phyloP scores from a whole-genome alignment of 92 coral and sea anemone species.

The Zoanthus sansibaricus region DNA sequence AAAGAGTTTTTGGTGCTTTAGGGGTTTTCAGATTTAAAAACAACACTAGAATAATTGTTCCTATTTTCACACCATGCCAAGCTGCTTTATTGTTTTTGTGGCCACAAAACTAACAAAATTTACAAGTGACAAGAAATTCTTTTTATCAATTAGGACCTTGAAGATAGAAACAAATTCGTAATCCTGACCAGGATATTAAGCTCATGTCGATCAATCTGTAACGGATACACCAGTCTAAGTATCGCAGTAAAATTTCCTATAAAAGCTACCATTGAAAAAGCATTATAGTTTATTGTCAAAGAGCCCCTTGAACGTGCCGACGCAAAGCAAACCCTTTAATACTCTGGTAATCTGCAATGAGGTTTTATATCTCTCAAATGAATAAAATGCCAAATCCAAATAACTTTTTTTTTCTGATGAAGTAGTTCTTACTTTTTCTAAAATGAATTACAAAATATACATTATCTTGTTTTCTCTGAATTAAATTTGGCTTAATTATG shows the following conservation, averaged over 20 bases:
- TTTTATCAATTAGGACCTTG: slow-evolving; percentile 17
- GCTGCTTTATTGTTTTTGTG: slow-evolving; percentile 22
- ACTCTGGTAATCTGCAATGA: not conserved
- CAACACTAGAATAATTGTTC: not conserved
- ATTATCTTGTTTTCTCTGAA: slow-evolving; percentile 7
- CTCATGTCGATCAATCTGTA: slow-evolving; percentile 25
- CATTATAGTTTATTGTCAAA: not conserved
- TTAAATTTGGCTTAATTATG: slow-evolving; percentile 4
- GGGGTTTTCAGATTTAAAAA: slow-evolving; percentile 10
- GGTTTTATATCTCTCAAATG: not conserved
- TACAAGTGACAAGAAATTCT: slow-evolving; percentile 15
- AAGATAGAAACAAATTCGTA: slow-evolving; percentile 13
- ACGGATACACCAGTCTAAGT: slow-evolving; percentile 25
- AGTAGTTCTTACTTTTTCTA: not conserved
- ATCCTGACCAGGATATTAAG: slow-evolving; percentile 10
- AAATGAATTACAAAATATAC: slow-evolving; percentile 2
- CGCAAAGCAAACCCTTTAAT: not conserved
- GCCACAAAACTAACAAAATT: slow-evolving; percentile 27
- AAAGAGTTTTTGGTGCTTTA: not conserved
- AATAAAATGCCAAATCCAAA: not conserved
- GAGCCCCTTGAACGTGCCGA: slow-evolving; percentile 17
- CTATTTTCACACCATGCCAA: slow-evolving; percentile 21
- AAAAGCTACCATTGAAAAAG: not conserved
- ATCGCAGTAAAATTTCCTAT: not conserved
- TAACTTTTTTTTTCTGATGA: not conserved